phyloP scores from a whole-genome alignment of 2,888 invertebrate genomes.

The Macrostomum cliftonense region DNA sequence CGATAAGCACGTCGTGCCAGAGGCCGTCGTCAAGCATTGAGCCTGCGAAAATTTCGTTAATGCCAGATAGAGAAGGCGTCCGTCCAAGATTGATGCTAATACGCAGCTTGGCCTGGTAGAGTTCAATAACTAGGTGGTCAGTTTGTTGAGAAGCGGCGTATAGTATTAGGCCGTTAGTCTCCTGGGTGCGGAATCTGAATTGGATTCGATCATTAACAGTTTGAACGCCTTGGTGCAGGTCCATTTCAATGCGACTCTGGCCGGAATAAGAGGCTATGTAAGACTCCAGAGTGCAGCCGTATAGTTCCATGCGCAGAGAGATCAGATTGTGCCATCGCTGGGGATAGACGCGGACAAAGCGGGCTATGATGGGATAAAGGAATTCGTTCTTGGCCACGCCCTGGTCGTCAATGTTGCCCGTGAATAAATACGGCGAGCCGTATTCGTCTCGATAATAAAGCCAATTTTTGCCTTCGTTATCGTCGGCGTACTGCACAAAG shows the following conservation, averaged over 20 bases:
- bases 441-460: constrained; percentile 21
- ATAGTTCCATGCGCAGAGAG: constrained; percentile 74
- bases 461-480: constrained; percentile 45
- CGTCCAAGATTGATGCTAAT: constrained; percentile 9
- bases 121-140: constrained; percentile 71
- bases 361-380: constrained; percentile 78
- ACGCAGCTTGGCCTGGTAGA: constrained; percentile 45
- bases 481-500: constrained; percentile 70
- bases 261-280: constrained; percentile 24
- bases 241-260: constrained; percentile 23
- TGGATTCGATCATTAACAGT: constrained; percentile 64
- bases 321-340: constrained; percentile 87
- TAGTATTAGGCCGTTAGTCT: constrained; percentile 68
- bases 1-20: constrained; percentile 87
- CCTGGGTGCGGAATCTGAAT: constrained; percentile 74
- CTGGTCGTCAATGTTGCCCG: constrained; percentile 75
- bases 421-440: constrained; percentile 51
- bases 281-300: constrained; percentile 52
- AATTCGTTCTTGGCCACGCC: constrained; percentile 64
- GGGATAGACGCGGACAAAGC: constrained; percentile 61
- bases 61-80: not conserved
- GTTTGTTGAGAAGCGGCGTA: constrained; percentile 85
- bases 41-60: constrained; percentile 46
- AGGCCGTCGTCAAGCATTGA: constrained; percentile 85
- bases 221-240: constrained; percentile 45